Evolutionary conservation across 2,797 vertebrate species (phyloP).

Genomic region (Gallinago solitaria): DNA sequence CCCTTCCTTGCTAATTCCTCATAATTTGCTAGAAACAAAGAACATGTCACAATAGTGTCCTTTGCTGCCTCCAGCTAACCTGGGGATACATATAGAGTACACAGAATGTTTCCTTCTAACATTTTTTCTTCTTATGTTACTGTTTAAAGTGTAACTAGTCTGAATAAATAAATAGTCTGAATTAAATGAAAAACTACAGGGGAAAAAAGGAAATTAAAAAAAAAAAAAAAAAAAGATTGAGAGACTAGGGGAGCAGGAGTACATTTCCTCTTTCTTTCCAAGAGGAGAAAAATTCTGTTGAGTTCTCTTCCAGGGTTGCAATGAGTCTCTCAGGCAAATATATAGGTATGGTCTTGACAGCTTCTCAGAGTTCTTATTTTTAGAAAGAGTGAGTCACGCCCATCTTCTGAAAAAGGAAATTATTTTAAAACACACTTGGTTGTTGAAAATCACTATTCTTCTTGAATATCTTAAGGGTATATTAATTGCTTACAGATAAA

Average conservation of each 20-base stretch:
- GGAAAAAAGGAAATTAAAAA: fast-evolving
- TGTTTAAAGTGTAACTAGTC: neutral
- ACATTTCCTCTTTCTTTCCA: neutral
- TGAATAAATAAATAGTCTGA: neutral
- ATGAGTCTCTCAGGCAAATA: neutral
- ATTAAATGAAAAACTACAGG: neutral
- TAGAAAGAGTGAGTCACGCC: neutral
- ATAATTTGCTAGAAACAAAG: neutral
- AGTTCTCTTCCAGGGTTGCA: neutral
- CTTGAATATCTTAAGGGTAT: slow-evolving; percentile 6
- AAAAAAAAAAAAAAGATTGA: neutral
- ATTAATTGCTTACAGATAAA: slow-evolving; percentile 60
- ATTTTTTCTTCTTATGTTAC: neutral
- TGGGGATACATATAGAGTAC: neutral
- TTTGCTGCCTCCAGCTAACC: neutral
- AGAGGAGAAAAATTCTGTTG: neutral
- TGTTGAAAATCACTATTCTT: slow-evolving; percentile 41
- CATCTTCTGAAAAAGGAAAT: slow-evolving; percentile 1
- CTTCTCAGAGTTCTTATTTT: neutral
- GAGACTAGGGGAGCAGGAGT: no score
- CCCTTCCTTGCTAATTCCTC: neutral
- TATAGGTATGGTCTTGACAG: neutral
- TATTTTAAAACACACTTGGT: slow-evolving; percentile 10
- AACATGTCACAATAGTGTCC: neutral
- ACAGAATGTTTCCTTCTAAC: neutral